Evolutionary conservation across 2,888 invertebrate species (phyloP).

Genomic region (Amiota mariae): DNA sequence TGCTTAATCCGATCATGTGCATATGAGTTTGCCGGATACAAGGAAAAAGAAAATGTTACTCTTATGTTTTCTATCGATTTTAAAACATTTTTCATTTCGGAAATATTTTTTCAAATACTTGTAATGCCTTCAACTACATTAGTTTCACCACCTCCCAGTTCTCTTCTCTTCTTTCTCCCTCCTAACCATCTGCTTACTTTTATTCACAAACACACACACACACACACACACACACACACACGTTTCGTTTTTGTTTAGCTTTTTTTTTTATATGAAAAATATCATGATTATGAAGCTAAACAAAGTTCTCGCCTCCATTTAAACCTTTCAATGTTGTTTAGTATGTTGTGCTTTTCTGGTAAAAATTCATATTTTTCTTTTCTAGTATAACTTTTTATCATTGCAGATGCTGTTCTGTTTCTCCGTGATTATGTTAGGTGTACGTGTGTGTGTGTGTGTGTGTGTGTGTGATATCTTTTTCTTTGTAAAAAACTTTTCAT

Average conservation of each 20-base stretch:
- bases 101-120: not conserved
- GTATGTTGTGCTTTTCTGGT: not conserved
- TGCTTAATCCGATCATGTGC: no score
- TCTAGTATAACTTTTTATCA: no score
- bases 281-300: not conserved
- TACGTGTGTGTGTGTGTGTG: not conserved
- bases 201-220: not conserved
- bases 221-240: not conserved
- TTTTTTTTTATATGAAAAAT: not conserved
- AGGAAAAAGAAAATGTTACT: no score
- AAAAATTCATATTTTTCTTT: no score
- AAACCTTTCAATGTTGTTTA: not conserved
- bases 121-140: not conserved
- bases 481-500: not conserved
- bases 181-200: not conserved
- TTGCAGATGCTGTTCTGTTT: not conserved
- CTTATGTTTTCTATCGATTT: not conserved
- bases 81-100: constrained; percentile 1
- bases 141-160: not conserved
- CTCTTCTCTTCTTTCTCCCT: not conserved
- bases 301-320: not conserved
- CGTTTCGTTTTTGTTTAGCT: not conserved
- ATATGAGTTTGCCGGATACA: no score
- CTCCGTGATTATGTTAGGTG: not conserved
- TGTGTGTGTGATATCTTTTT: not conserved